phyloP scores from a whole-genome alignment of 2,888 invertebrate genomes.

The Eilema depressum region DNA sequence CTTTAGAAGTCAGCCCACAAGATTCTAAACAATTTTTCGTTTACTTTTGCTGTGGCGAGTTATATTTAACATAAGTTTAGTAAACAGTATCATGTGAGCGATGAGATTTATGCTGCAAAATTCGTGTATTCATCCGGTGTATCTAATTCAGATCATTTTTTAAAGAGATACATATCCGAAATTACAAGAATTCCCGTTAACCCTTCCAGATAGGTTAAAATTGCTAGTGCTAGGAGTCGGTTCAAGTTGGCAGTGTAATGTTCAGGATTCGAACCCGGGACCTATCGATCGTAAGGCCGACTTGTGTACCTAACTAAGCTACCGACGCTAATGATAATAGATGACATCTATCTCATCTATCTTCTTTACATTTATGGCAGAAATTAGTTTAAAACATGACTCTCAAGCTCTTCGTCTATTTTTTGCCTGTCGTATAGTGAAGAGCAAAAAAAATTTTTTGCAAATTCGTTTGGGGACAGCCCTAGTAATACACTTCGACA shows the following conservation, averaged over 20 bases:
- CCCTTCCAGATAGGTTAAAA: no score
- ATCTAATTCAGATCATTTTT: not conserved
- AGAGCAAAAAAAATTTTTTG: slow-evolving; percentile 7
- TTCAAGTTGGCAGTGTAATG: no score
- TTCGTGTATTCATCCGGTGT: not conserved
- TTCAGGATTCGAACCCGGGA: no score
- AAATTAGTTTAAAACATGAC: not conserved
- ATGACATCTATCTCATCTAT: not conserved
- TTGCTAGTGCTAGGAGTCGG: no score
- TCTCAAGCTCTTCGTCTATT: not conserved
- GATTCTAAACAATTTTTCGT: slow-evolving; percentile 18
- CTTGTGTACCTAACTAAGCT: no score
- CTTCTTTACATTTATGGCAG: not conserved
- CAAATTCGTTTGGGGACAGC: slow-evolving; percentile 24
- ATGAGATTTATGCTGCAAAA: slow-evolving; percentile 22
- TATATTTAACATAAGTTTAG: slow-evolving; percentile 47
- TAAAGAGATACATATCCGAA: no score
- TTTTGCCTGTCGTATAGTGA: not conserved
- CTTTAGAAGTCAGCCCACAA: not conserved
- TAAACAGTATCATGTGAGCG: slow-evolving; percentile 57
- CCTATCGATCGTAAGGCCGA: no score
- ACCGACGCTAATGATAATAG: not conserved
- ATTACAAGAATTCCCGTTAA: no score
- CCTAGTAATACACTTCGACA: slow-evolving; percentile 44
- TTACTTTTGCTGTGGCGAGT: slow-evolving; percentile 38